These are phyloP conservation scores for Drosophila basisetae DNA, from an alignment of 2,888 invertebrate species.

Conservation along the genomic window DNA sequence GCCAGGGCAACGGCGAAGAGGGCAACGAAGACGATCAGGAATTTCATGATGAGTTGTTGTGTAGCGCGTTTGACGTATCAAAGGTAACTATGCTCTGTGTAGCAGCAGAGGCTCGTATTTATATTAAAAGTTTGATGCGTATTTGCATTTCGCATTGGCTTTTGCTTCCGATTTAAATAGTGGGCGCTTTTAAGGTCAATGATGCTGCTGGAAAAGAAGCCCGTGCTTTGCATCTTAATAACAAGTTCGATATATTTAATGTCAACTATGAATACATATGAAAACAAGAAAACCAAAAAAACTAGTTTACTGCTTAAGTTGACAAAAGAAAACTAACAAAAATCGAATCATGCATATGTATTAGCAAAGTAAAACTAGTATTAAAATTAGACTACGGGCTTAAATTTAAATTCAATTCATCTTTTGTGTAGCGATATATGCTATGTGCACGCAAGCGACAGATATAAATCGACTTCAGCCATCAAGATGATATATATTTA, in stretches of 20 bases:
- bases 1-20: slow-evolving; percentile 66
- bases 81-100: slow-evolving; percentile 28
- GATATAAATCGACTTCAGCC: not conserved
- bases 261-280: not conserved
- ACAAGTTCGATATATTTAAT: slow-evolving; percentile 5
- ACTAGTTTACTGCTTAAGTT: slow-evolving; percentile 31
- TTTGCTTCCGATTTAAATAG: slow-evolving; percentile 3
- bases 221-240: slow-evolving; percentile 1
- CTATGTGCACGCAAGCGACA: not conserved
- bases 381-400: slow-evolving; percentile 2
- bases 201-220: slow-evolving; percentile 5
- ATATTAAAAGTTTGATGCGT: slow-evolving; percentile 5
- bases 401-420: slow-evolving; percentile 1
- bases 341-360: slow-evolving; percentile 23
- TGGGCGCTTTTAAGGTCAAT: slow-evolving; percentile 25
- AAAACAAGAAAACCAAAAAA: slow-evolving; percentile 1
- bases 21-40: slow-evolving; percentile 64
- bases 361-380: slow-evolving; percentile 20
- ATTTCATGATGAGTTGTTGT: slow-evolving; percentile 55
- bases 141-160: slow-evolving; percentile 19
- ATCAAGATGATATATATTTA: not conserved
- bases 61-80: slow-evolving; percentile 30
- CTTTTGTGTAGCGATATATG: not conserved
- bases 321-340: slow-evolving; percentile 10
- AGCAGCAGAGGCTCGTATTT: slow-evolving; percentile 9